phyloP scores from a whole-genome alignment of 1,140 invertebrate species.

The Spodoptera litura region DNA sequence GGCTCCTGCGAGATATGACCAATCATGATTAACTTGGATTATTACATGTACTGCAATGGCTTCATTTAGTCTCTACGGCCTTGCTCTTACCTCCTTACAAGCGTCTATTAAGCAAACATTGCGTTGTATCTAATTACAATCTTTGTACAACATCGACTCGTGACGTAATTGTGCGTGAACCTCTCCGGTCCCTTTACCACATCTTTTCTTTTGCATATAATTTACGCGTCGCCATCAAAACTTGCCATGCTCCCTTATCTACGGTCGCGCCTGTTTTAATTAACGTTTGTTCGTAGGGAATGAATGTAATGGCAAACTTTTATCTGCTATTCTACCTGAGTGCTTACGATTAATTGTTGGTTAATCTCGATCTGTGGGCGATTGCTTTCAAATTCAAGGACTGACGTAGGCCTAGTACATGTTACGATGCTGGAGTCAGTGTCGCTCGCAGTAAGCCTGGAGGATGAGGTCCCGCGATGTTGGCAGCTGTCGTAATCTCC shows the following conservation, averaged over 20 bases:
- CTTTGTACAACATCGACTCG: slow-evolving; percentile 8
- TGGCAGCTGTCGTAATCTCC: slow-evolving; percentile 33
- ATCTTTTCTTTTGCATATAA: slow-evolving; percentile 15
- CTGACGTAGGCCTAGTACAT: background rate
- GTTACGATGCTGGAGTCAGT: too few species aligned
- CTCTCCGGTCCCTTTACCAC: background rate
- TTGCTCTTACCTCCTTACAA: too few species aligned
- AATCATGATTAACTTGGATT: background rate
- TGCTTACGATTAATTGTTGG: background rate
- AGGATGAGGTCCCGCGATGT: background rate
- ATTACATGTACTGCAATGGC: too few species aligned
- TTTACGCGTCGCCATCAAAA: slow-evolving; percentile 1
- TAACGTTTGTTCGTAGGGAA: slow-evolving; percentile 8
- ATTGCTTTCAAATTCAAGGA: background rate
- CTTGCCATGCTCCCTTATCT: slow-evolving; percentile 1
- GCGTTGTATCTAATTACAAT: background rate
- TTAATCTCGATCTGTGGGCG: background rate
- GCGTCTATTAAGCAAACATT: background rate
- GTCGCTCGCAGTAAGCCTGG: background rate
- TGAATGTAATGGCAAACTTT: slow-evolving; percentile 1
- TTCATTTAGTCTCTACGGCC: too few species aligned
- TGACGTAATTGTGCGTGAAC: slow-evolving; percentile 2
- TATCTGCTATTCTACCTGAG: slow-evolving; percentile 6
- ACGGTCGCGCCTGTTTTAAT: slow-evolving; percentile 11
- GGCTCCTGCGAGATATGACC: background rate